A percentile compares a stretch with the other conserved stretches of the same genome.
phyloP scores from a whole-genome alignment of 2,888 invertebrate genomes.

The Crioceris asparagi region DNA sequence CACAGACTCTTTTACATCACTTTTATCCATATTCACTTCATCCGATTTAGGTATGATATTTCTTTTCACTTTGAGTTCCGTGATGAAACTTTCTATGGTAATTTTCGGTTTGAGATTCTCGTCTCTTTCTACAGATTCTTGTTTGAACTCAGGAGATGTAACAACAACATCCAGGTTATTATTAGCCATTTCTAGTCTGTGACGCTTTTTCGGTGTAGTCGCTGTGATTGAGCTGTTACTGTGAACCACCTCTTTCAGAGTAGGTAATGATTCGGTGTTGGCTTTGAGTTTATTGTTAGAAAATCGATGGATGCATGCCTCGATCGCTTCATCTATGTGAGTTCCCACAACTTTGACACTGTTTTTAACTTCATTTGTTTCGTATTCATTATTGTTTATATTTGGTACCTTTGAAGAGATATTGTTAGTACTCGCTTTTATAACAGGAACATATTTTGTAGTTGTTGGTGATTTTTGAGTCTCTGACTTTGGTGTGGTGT shows the following conservation, averaged over 20 bases:
- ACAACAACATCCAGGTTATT: constrained; percentile 14
- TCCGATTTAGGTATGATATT: constrained; percentile 26
- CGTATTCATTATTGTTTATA: constrained; percentile 32
- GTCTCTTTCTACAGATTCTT: constrained; percentile 14
- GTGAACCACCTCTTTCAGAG: constrained; percentile 19
- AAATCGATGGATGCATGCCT: constrained; percentile 43
- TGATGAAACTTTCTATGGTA: constrained; percentile 31
- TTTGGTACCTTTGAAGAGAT: constrained; percentile 19
- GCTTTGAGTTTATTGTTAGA: constrained; percentile 24
- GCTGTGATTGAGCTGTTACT: constrained; percentile 28
- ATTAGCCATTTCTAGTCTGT: constrained; percentile 53
- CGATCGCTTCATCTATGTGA: constrained; percentile 47
- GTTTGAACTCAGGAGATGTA: constrained; percentile 24
- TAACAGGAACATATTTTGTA: constrained; percentile 17
- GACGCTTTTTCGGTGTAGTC: constrained; percentile 65
- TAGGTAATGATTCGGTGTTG: constrained; percentile 15
- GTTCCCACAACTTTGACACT: constrained; percentile 18
- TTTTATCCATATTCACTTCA: constrained; percentile 5
- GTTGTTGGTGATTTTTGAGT: constrained; percentile 14
- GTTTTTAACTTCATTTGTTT: constrained; percentile 13
- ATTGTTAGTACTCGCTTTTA: constrained; percentile 16
- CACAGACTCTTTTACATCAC: constrained; percentile 22
- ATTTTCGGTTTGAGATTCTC: constrained; percentile 26
- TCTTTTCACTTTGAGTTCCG: constrained; percentile 34
- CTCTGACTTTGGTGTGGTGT: constrained; percentile 11